phyloP scores from a whole-genome alignment of 2,888 invertebrate genomes.

The Glomeris marginata region DNA sequence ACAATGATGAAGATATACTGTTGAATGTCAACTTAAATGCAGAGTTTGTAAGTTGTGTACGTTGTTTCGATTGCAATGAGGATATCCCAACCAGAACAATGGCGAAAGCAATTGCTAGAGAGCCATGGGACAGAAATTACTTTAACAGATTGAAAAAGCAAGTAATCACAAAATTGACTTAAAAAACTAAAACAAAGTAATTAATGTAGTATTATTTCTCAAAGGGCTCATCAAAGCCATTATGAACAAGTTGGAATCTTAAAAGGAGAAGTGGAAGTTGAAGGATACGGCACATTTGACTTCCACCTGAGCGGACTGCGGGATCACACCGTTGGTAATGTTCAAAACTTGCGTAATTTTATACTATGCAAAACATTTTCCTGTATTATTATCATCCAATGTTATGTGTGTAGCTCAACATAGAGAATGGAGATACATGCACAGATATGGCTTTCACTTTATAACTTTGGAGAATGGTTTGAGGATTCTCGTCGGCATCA shows the following conservation, averaged over 20 bases:
- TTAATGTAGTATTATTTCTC: conserved; percentile 17
- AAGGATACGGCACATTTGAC: conserved; percentile 33
- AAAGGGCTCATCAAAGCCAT: conserved; percentile 59
- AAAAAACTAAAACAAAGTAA: background rate
- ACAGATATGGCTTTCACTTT: conserved; percentile 63
- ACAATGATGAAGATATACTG: conserved; percentile 31
- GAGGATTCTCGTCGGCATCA: conserved; percentile 51
- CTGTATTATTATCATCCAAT: conserved; percentile 9
- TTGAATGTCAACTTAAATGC: conserved; percentile 48
- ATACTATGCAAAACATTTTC: background rate
- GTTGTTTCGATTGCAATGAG: conserved; percentile 56
- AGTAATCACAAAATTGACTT: conserved; percentile 23
- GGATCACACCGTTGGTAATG: conserved; percentile 60
- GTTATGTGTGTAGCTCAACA: conserved; percentile 46
- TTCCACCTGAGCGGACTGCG: conserved; percentile 49
- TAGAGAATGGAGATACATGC: conserved; percentile 57
- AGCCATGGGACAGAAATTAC: conserved; percentile 54
- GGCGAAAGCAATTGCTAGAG: conserved; percentile 55
- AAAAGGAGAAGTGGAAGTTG: conserved; percentile 43
- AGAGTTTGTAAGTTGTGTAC: conserved; percentile 37
- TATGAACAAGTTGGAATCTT: conserved; percentile 65
- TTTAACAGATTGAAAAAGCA: conserved; percentile 49
- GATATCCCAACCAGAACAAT: conserved; percentile 49
- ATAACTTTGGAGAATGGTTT: conserved; percentile 54
- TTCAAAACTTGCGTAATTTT: conserved; percentile 11